Evolutionary conservation across 1,140 invertebrate genomes (phyloP), one percentile per base, ranked within the genome.

Genomic region (Drosophila ananassae): DNA sequence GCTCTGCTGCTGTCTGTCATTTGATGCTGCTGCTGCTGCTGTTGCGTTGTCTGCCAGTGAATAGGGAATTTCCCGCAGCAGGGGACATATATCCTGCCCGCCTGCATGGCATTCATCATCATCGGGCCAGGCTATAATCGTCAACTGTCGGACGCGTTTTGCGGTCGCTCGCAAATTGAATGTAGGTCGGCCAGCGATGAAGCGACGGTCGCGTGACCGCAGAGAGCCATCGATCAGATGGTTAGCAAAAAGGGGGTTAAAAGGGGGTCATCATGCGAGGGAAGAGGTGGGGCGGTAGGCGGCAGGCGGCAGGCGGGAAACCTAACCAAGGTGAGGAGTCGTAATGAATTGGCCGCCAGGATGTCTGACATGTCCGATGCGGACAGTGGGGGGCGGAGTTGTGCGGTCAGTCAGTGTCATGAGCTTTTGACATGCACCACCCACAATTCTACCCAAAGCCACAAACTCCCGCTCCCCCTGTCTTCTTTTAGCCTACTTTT

Each of bases 91-190:
- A 41, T 51, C 28, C 41, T 44, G 41, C 5, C 10, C 13, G 41
- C 44, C 17, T 47, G 44, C 41, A 22, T 21, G 44, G 44, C 7
- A 24, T 25, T 60, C 41, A 63, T 68, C 44, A 58, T 60, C 56
- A 63, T 54, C 41, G 50, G 30, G 28, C 34, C 24, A 30, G 47
- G 60, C 60, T 53, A 64, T 84, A 80, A 84, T 80, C 82, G 82
- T 82, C 78, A 87, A 72, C 78, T 85, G 82, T 89, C 82, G 80
- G 83, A 89, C 78, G 75, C 78, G 71, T 68, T 89, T 89, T 87
- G 82, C 82, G 82, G 82, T 82, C 67, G 67, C 62, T 69, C 59
- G 84, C 79, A 87, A 87, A 87, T 87, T 87, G 83, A 87, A 87
- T 87, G 83, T 87, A 83, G 83, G 83, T 87, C 83, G 81, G 39